Conservation (phyloP, 2,888 invertebrate species). For the Phragmatobia fuliginosa region DNA sequence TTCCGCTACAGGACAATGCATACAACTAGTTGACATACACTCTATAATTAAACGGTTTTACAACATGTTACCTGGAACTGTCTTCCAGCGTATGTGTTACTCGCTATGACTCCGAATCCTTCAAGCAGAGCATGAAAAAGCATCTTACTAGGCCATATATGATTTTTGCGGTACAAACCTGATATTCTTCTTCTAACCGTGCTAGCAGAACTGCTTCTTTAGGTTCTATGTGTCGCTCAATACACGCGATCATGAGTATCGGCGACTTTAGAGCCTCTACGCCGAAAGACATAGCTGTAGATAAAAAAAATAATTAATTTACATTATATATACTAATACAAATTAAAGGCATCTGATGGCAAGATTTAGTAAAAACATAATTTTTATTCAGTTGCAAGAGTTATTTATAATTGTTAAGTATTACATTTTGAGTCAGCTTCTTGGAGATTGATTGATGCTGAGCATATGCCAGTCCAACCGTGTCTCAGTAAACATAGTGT, state of each 20-base stretch:
- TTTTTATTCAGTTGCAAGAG: too few species aligned
- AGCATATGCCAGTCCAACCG: too few species aligned
- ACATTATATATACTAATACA: background rate
- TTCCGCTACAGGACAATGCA: too few species aligned
- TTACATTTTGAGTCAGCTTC: background rate
- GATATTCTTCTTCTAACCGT: slow-evolving; percentile 96
- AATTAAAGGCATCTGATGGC: background rate
- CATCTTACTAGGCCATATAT: too few species aligned
- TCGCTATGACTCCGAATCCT: too few species aligned
- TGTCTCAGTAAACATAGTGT: too few species aligned
- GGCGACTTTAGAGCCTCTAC: slow-evolving; percentile 97
- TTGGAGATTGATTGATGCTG: background rate
- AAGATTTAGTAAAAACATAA: background rate
- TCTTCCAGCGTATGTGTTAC: too few species aligned
- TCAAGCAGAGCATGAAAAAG: too few species aligned
- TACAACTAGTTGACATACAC: too few species aligned
- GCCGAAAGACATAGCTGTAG: slow-evolving; percentile 93
- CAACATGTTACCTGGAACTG: too few species aligned
- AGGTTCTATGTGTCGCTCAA: slow-evolving; percentile 91
- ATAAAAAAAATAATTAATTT: slow-evolving; percentile 15
- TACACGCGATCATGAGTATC: slow-evolving; percentile 93
- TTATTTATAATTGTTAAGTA: too few species aligned
- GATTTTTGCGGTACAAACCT: slow-evolving; percentile 85
- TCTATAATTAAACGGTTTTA: too few species aligned
- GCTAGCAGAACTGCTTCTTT: slow-evolving; percentile 94